These are phyloP conservation scores for Furnarius figulus DNA, from an alignment of 2,113 vertebrate species.

Conservation along the genomic window DNA sequence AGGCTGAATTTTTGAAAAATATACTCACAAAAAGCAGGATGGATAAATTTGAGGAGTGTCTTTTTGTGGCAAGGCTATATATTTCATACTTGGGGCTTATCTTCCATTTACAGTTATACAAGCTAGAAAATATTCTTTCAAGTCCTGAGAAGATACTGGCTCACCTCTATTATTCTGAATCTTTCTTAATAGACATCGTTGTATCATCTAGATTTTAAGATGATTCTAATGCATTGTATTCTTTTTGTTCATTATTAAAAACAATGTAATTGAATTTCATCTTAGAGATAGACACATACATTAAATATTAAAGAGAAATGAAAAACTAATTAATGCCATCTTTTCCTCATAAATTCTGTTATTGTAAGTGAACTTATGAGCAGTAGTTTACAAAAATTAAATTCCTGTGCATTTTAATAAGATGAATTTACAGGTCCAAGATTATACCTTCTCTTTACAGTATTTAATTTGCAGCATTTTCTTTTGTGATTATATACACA, in stretches of 20 bases:
- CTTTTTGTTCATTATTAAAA: neutral
- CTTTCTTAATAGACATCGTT: neutral
- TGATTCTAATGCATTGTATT: neutral
- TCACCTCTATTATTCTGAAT: neutral
- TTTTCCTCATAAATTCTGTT: neutral
- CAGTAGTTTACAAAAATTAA: conserved; percentile 29
- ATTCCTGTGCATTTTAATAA: neutral
- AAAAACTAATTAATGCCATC: conserved; percentile 7
- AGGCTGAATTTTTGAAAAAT: conserved; percentile 39
- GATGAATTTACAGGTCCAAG: conserved; percentile 12
- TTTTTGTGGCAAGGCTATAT: neutral
- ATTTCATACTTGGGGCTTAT: neutral
- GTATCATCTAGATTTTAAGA: neutral
- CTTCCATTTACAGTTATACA: neutral
- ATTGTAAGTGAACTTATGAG: neutral
- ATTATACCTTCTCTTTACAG: neutral
- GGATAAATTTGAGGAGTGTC: neutral
- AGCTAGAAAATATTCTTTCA: neutral
- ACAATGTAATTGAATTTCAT: neutral
- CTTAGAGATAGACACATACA: neutral
- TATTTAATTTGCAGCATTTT: neutral
- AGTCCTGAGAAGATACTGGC: neutral
- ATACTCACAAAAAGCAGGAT: neutral
- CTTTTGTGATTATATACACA: neutral
- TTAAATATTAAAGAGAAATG: neutral